A percentile compares a stretch with the other conserved stretches of the same genome.
Conservation (phyloP, 2,797 vertebrate genomes). For the Mycteria americana region DNA sequence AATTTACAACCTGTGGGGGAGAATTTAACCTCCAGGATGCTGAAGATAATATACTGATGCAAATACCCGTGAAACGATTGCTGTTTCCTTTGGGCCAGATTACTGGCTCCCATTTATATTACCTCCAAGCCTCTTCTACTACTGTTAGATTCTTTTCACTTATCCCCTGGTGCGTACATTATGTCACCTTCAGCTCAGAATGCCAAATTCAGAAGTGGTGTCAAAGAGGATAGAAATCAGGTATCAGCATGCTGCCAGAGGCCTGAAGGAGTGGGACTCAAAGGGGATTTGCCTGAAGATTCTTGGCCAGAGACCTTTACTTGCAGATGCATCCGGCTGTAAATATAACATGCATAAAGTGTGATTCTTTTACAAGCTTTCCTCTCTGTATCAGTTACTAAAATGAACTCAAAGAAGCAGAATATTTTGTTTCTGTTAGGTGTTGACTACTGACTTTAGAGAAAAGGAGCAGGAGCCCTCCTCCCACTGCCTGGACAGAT, state of each 20-base stretch:
- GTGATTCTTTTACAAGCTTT: background rate
- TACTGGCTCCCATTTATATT: background rate
- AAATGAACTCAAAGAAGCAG: background rate
- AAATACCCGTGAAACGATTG: background rate
- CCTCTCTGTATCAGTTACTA: background rate
- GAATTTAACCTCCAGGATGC: background rate
- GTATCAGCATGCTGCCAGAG: background rate
- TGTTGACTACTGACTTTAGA: background rate
- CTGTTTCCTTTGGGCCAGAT: background rate
- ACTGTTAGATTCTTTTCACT: background rate
- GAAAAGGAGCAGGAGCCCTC: background rate
- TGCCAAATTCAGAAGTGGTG: background rate
- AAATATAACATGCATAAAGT: background rate
- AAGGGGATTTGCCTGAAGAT: background rate
- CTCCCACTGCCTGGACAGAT: background rate
- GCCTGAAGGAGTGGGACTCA: background rate
- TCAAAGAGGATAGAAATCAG: background rate
- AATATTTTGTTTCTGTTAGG: background rate
- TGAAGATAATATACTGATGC: background rate
- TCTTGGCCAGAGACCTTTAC: background rate
- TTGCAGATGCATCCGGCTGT: background rate
- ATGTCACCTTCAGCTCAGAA: background rate
- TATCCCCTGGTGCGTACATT: background rate
- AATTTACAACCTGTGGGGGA: background rate
- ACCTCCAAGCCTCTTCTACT: background rate